Conservation (phyloP, 2,888 invertebrate species). For the Apotomis betuletana region DNA sequence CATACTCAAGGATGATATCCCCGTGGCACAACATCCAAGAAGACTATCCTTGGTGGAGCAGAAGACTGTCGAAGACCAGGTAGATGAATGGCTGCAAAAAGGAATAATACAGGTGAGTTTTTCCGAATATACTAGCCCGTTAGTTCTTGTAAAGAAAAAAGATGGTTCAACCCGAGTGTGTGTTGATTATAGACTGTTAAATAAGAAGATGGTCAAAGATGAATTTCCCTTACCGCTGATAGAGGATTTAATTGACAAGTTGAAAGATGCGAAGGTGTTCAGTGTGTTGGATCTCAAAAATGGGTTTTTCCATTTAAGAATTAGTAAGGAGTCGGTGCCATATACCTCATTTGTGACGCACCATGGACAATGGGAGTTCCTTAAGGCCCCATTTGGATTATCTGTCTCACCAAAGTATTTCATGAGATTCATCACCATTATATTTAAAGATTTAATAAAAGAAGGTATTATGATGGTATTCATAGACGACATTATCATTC, state of each 20-base stretch:
- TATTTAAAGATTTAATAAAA: conserved; percentile 24
- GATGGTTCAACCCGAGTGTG: conserved; percentile 41
- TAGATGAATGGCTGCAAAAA: conserved; percentile 41
- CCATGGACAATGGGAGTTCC: conserved; percentile 31
- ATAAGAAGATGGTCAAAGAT: conserved; percentile 44
- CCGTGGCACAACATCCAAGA: conserved; percentile 45
- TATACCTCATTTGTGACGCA: conserved; percentile 36
- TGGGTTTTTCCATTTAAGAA: conserved; percentile 27
- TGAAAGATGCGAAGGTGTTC: conserved; percentile 10
- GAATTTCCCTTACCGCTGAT: conserved; percentile 41
- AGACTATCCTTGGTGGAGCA: conserved; percentile 43
- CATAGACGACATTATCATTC: conserved; percentile 30
- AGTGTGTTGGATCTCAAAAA: conserved; percentile 26
- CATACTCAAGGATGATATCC: conserved; percentile 45
- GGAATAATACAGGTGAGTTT: conserved; percentile 42
- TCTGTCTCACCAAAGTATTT: conserved; percentile 44
- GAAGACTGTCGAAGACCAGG: conserved; percentile 42
- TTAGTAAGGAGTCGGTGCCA: conserved; percentile 24
- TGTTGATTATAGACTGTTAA: conserved; percentile 44
- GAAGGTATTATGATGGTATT: conserved; percentile 19
- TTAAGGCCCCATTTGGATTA: conserved; percentile 46
- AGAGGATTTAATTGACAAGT: conserved; percentile 15
- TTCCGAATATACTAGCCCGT: conserved; percentile 44
- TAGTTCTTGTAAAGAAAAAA: conserved; percentile 43
- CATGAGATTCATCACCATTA: conserved; percentile 44